Percentiles rank a stretch among this genome's conserved stretches.
Conservation (phyloP, 1,140 invertebrate species). For the Musca vetustissima region DNA sequence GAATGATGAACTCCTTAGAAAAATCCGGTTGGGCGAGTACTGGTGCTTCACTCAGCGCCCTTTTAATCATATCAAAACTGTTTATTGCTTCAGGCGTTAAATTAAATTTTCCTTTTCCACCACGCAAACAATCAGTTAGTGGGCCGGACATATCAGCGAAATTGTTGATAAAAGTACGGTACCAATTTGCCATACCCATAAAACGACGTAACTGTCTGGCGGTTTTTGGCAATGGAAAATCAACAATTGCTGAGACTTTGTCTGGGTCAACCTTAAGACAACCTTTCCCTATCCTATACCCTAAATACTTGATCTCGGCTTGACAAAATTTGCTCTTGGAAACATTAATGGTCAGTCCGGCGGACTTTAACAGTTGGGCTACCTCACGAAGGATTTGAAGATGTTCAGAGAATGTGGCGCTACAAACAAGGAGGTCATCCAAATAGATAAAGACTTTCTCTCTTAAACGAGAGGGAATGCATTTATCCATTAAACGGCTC, state of each 20-base stretch:
- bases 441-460: constrained; percentile 28
- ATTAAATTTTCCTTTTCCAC: constrained; percentile 16
- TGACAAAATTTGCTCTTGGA: constrained; percentile 32
- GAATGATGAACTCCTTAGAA: constrained; percentile 27
- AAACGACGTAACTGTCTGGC: constrained; percentile 54
- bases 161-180: constrained; percentile 45
- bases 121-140: constrained; percentile 36
- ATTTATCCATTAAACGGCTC: too few species aligned
- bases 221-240: constrained; percentile 26
- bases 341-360: constrained; percentile 34
- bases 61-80: constrained; percentile 33
- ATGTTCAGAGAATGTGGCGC: constrained; percentile 50
- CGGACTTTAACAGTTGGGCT: constrained; percentile 26
- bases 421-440: constrained; percentile 49
- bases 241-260: constrained; percentile 32
- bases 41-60: constrained; percentile 26
- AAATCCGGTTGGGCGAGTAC: constrained; percentile 38
- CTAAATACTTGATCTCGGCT: constrained; percentile 32
- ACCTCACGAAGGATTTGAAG: constrained; percentile 34
- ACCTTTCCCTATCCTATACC: constrained; percentile 35
- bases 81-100: constrained; percentile 6
- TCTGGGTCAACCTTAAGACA: constrained; percentile 38
- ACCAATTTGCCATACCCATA: constrained; percentile 55
- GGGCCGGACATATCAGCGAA: constrained; percentile 37
- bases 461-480: constrained; percentile 15